Conservation (phyloP, 2,797 vertebrate species). For the Trachurus trachurus region DNA sequence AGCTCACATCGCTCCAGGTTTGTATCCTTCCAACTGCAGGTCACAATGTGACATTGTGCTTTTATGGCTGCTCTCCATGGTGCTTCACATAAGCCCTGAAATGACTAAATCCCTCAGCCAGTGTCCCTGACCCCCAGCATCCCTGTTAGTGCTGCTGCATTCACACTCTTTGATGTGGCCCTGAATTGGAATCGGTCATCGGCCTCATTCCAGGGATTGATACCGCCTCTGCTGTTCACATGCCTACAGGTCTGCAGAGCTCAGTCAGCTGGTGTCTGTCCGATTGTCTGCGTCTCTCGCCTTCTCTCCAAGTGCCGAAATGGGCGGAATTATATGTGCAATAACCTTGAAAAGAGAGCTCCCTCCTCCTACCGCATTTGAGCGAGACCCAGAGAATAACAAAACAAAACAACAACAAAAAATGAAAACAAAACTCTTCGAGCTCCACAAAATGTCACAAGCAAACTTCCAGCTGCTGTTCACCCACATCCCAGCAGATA, state of each 20-base stretch:
- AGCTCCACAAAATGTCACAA: conserved; percentile 41
- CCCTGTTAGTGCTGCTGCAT: conserved; percentile 83
- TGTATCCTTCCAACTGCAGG: conserved; percentile 76
- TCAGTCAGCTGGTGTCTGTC: conserved; percentile 63
- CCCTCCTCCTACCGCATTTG: conserved; percentile 33
- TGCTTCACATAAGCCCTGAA: conserved; percentile 84
- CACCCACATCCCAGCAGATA: conserved; percentile 48
- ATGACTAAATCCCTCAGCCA: conserved; percentile 86
- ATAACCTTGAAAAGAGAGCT: conserved; percentile 70
- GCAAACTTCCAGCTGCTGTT: conserved; percentile 54
- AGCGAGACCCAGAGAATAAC: conserved; percentile 16
- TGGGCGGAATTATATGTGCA: conserved; percentile 56
- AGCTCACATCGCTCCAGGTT: conserved; percentile 71
- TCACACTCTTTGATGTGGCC: conserved; percentile 87
- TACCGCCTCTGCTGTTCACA: conserved; percentile 76
- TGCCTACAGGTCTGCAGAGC: conserved; percentile 76
- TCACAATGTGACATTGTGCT: conserved; percentile 86
- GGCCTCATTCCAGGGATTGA: conserved; percentile 82
- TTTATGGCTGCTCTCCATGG: conserved; percentile 83
- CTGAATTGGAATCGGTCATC: conserved; percentile 81
- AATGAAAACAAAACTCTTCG: conserved; percentile 15
- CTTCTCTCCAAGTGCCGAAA: conserved; percentile 55
- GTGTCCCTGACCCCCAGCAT: conserved; percentile 84
- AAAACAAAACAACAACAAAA: not conserved
- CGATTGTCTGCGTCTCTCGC: conserved; percentile 54